A percentile compares a stretch with the other conserved stretches of the same genome.
Evolutionary conservation across 2,797 vertebrate species (phyloP).

Genomic region (Periophthalmus magnuspinnatus): DNA sequence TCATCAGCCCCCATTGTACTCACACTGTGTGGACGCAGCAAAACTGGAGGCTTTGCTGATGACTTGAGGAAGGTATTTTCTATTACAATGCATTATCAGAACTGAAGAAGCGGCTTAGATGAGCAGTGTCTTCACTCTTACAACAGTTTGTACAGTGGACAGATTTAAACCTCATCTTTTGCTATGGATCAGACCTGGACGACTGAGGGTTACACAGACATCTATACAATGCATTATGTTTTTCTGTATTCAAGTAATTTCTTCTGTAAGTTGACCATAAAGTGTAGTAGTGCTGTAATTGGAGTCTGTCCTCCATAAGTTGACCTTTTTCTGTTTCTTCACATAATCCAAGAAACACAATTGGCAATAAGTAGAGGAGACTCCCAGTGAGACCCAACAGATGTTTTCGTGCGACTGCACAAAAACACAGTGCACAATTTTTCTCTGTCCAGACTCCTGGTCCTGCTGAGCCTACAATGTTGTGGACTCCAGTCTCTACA

Average conservation of each 20-base stretch:
- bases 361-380: no score
- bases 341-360: neutral
- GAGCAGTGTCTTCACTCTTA: no score
- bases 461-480: slow-evolving; percentile 83
- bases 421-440: no score
- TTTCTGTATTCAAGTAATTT: neutral
- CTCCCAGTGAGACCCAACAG: neutral
- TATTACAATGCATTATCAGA: no score
- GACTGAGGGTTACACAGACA: no score
- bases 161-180: no score
- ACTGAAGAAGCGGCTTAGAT: no score
- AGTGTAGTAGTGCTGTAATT: neutral
- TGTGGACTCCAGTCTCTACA: slow-evolving; percentile 78
- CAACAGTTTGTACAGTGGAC: no score
- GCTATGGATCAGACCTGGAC: no score
- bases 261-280: neutral
- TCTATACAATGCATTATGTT: no score
- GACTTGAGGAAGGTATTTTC: slow-evolving; percentile 80
- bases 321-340: neutral
- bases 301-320: neutral
- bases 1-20: slow-evolving; percentile 79
- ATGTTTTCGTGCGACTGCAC: no score
- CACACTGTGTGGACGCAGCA: slow-evolving; percentile 78
- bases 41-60: slow-evolving; percentile 77
- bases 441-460: slow-evolving; percentile 80